Conservation (phyloP, 2,797 vertebrate genomes). For the Sebastolobus altivelis region DNA sequence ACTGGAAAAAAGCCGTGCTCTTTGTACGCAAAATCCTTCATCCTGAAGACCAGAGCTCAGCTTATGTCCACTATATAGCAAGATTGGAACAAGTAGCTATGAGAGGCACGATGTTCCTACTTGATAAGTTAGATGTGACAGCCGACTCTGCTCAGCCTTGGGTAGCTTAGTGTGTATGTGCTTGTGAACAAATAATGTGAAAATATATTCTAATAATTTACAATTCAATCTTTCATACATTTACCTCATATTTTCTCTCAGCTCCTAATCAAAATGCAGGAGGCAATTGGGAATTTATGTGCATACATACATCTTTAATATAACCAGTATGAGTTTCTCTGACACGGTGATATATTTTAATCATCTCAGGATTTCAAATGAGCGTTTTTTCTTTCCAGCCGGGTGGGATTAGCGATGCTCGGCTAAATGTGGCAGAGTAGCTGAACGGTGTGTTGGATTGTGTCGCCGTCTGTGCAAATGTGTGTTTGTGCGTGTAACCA, state of each 20-base stretch:
- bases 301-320: slow-evolving; percentile 61
- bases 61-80: slow-evolving; percentile 36
- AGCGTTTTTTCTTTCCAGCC: slow-evolving; percentile 44
- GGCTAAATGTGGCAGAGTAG: slow-evolving; percentile 25
- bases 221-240: slow-evolving; percentile 35
- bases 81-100: slow-evolving; percentile 61
- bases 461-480: not conserved
- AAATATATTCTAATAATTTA: slow-evolving; percentile 56
- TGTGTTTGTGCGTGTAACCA: slow-evolving; percentile 35
- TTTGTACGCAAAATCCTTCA: slow-evolving; percentile 24
- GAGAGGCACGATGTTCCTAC: slow-evolving; percentile 47
- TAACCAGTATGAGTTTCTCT: slow-evolving; percentile 31
- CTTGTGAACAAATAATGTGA: slow-evolving; percentile 49
- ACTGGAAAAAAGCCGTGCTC: not conserved
- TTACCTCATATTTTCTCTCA: slow-evolving; percentile 37
- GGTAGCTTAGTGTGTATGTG: slow-evolving; percentile 16
- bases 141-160: slow-evolving; percentile 38
- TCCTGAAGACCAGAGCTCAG: slow-evolving; percentile 17
- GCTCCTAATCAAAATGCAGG: slow-evolving; percentile 35
- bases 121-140: slow-evolving; percentile 69
- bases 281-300: slow-evolving; percentile 43
- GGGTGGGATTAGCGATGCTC: slow-evolving; percentile 50
- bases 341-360: slow-evolving; percentile 63
- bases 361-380: slow-evolving; percentile 55
- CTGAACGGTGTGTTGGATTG: slow-evolving; percentile 13